A percentile compares a stretch with the other conserved stretches of the same genome.
phyloP scores from a whole-genome alignment of 2,888 invertebrate genomes.

The Steinernema carpocapsae region DNA sequence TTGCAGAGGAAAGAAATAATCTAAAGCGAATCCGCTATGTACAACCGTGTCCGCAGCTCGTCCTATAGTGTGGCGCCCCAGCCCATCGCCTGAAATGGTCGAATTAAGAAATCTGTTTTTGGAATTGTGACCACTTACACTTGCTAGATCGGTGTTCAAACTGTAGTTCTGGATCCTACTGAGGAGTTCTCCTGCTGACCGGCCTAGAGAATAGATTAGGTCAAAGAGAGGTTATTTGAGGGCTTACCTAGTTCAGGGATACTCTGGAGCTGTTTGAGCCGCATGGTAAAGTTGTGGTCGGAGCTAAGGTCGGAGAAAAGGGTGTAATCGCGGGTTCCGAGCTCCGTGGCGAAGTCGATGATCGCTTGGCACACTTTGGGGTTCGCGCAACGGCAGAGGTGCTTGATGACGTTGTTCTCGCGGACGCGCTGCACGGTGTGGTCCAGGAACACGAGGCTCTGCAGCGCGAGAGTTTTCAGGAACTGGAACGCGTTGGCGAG shows the following conservation, averaged over 20 bases:
- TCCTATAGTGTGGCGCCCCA: background rate
- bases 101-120: background rate
- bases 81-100: background rate
- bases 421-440: background rate
- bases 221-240: no score
- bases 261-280: background rate
- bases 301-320: background rate
- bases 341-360: conserved; percentile 11
- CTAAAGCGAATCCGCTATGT: conserved; percentile 18
- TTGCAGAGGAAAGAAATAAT: conserved; percentile 1
- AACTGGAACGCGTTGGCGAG: background rate
- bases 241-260: no score
- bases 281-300: background rate
- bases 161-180: background rate
- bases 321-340: background rate
- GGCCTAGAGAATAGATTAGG: no score
- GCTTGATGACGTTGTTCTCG: background rate
- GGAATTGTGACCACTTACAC: background rate
- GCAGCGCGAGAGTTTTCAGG: background rate
- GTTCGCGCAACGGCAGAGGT: background rate
- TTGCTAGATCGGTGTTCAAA: background rate
- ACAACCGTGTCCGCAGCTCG: background rate
- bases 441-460: background rate
- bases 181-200: no score
- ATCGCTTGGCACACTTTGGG: background rate